Conservation (phyloP, 2,113 vertebrate genomes). For the Tragelaphus imberbis region DNA sequence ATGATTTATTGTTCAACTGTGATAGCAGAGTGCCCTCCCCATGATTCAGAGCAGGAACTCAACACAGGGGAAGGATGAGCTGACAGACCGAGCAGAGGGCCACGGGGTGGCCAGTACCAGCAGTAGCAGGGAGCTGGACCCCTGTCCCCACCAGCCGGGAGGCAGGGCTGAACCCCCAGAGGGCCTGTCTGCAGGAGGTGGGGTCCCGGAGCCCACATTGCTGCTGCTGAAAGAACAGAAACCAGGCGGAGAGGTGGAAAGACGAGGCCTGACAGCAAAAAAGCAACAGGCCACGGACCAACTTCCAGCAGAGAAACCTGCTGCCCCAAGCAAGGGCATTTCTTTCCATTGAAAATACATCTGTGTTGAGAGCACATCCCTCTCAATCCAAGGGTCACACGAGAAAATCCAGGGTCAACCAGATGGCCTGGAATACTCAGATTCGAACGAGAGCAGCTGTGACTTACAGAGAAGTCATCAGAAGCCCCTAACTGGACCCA, state of each 20-base stretch:
- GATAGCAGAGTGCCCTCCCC: neutral
- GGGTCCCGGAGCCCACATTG: neutral
- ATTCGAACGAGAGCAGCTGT: neutral
- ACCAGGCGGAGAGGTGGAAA: neutral
- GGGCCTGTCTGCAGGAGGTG: neutral
- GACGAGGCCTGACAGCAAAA: neutral
- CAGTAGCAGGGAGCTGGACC: fast-evolving
- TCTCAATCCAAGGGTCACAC: neutral
- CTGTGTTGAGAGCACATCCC: neutral
- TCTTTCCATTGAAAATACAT: neutral
- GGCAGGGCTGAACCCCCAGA: neutral
- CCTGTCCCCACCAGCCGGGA: fast-evolving
- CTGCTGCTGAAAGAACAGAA: neutral
- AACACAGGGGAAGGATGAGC: too few species aligned
- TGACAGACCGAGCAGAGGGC: neutral
- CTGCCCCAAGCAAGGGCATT: too few species aligned
- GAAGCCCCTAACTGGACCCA: neutral
- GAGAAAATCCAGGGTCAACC: neutral
- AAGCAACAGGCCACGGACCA: neutral
- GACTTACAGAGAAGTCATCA: neutral
- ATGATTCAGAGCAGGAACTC: neutral
- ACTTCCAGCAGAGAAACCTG: neutral
- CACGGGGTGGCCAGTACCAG: neutral
- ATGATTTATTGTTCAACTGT: neutral
- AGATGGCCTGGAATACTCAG: neutral